Evolutionary conservation across 2,113 vertebrate species (phyloP).

Genomic region (Crotophaga sulcirostris): DNA sequence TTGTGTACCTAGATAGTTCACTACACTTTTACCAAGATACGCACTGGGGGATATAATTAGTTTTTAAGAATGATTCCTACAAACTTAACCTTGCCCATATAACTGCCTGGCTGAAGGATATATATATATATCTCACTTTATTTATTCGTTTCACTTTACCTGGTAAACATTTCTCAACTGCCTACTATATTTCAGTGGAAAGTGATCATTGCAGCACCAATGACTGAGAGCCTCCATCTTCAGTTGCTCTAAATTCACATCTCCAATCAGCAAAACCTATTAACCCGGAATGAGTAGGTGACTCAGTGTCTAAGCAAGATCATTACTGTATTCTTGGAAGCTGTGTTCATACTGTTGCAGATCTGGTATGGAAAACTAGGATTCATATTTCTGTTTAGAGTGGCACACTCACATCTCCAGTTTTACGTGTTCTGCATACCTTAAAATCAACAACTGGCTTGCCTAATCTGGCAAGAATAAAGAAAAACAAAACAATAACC

Average conservation of each 20-base stretch:
- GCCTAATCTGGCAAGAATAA: neutral
- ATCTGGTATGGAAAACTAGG: neutral
- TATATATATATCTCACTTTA: neutral
- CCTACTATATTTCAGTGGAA: neutral
- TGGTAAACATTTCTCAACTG: neutral
- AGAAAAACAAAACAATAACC: neutral
- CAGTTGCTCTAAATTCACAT: neutral
- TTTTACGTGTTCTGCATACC: neutral
- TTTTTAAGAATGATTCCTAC: neutral
- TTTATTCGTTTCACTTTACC: neutral
- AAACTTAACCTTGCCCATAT: neutral
- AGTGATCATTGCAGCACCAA: neutral
- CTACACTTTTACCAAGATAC: neutral
- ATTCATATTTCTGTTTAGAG: neutral
- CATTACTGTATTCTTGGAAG: neutral
- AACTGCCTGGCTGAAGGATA: neutral
- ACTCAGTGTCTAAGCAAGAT: neutral
- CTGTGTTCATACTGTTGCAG: neutral
- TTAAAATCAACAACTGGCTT: slow-evolving; percentile 17
- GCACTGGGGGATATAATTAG: neutral
- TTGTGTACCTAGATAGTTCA: neutral
- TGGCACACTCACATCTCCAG: neutral
- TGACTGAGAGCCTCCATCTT: neutral
- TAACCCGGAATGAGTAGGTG: neutral
- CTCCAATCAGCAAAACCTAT: neutral